Percentiles rank a stretch among this genome's conserved stretches.
Conservation (phyloP, 2,888 invertebrate genomes). For the Dolichopus griseipennis region DNA sequence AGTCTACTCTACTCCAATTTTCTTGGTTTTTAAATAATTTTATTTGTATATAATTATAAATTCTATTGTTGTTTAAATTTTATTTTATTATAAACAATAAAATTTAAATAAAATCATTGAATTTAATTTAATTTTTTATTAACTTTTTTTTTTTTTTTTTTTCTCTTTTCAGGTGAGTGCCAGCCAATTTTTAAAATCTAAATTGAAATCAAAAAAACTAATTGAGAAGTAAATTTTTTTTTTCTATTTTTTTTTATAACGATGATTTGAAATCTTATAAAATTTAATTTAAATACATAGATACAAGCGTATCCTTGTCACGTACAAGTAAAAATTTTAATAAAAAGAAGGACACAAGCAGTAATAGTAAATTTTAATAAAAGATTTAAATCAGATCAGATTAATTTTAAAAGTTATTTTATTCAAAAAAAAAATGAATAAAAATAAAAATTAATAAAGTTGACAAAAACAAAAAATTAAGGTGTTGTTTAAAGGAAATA, state of each 20-base stretch:
- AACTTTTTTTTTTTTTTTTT: not conserved
- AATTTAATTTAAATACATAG: not conserved
- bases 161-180: not conserved
- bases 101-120: not conserved
- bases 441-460: not conserved
- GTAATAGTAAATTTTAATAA: no score
- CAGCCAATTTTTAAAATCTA: not conserved
- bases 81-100: not conserved
- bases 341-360: no score
- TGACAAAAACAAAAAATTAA: not conserved
- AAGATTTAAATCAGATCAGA: no score
- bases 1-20: no score
- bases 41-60: no score
- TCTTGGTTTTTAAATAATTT: no score
- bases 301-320: not conserved
- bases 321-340: no score
- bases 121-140: not conserved
- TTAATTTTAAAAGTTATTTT: no score
- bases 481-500: not conserved
- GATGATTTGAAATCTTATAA: not conserved
- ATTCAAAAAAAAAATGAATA: no score
- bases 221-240: not conserved
- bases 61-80: not conserved
- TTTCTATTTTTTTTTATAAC: not conserved
- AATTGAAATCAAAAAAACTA: not conserved